A percentile compares a stretch with the other conserved stretches of the same genome.
Evolutionary conservation across 2,797 vertebrate genomes (phyloP).

Genomic region (Leptodactylus fallax): DNA sequence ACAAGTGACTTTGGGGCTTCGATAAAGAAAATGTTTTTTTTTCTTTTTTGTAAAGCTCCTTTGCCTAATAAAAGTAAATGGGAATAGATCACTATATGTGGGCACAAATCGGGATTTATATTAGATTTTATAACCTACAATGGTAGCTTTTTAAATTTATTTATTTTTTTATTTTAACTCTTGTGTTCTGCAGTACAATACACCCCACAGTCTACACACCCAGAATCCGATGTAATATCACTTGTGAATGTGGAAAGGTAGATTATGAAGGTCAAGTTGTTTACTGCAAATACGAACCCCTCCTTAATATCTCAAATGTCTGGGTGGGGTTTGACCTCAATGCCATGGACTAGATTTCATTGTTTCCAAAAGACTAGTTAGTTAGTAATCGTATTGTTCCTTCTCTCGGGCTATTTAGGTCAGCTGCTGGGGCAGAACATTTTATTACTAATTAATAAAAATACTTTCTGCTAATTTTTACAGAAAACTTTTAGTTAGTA

Average conservation of each 20-base stretch:
- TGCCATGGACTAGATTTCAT: conserved; percentile 4
- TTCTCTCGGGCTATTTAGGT: background rate
- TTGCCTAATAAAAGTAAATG: background rate
- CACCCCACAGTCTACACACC: conserved; percentile 5
- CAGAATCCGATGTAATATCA: background rate
- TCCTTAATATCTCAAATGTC: background rate
- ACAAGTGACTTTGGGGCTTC: background rate
- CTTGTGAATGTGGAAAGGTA: background rate
- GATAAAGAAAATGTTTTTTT: background rate
- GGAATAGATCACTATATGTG: background rate
- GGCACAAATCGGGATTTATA: background rate
- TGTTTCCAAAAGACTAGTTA: conserved; percentile 20
- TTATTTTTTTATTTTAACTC: background rate
- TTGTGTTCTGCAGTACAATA: background rate
- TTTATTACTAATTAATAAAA: background rate
- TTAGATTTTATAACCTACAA: background rate
- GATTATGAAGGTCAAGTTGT: conserved; percentile 47
- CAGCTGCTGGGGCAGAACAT: conserved; percentile 34
- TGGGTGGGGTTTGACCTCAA: conserved; percentile 41
- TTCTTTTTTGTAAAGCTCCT: background rate
- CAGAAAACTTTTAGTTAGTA: too few species aligned
- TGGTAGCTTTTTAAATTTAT: background rate
- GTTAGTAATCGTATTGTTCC: background rate
- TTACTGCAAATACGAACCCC: conserved; percentile 3
- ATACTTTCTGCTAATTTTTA: background rate